Base-by-base conservation (phyloP, 2,113 vertebrate genomes). In the Mobula hypostoma region DNA sequence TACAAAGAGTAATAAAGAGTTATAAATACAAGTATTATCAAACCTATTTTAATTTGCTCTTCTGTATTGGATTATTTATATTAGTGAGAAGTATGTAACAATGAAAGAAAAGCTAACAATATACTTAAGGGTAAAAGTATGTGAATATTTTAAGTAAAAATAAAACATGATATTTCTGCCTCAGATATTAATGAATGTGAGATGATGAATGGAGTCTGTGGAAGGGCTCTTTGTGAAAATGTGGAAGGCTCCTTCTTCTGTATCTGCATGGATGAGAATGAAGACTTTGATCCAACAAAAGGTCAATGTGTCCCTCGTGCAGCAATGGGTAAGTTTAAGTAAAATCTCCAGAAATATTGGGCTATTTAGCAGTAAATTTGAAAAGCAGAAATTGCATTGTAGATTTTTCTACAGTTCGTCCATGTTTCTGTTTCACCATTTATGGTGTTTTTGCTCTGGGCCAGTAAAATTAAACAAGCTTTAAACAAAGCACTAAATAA, bases 171-270 rank as follows among this genome's bases (percentile, higher is more conserved):
- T 94, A n/a, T 76, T 36, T 76, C 72, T 48, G 58, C 94, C 94
- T 94, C 96, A 97, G 97, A 97, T 77, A 87, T 96, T 94, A 96
- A 97, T 94, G 97, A 97, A 95, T 97, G 97, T 80, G 96, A 97
- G 96, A 96, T 96, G 95, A 96, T 96, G 95, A 15, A 95, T 94
- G 96, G 96, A 94, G 95, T 96, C 95, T 97, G 97, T 91, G 96
- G 97, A 77, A 95, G 96, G 95, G 96, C 96, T 95, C 96, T 96
- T 95, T 97, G 97, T 96, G 97, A 97, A 97, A 97, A 97, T 94
- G 94, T 95, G 61, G 97, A 97, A 61, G 97, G 97, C 94, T 97
- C 96, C 96, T 97, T 97, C 96, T 97, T 97, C 96, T 97, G 97
- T 96, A 96, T 97, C 96, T 97, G 97, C 96, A 92, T 96, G 96